Percentiles rank a stretch among this genome's conserved stretches.
Conservation (phyloP, 2,888 invertebrate species). For the Taenaris catops region DNA sequence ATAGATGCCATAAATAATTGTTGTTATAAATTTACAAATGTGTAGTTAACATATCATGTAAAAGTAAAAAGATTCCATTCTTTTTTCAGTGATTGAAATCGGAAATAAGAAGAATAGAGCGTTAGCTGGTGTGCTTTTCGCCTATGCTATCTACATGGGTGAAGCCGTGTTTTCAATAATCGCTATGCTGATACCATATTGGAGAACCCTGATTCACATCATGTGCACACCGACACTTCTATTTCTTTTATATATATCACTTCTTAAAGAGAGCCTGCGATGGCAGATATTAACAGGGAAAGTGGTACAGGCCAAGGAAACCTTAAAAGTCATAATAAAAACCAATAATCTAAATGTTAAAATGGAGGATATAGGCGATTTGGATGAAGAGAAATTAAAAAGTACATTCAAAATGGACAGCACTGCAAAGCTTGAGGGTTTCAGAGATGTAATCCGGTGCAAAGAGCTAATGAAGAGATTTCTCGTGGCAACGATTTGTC, state of each 20-base stretch:
- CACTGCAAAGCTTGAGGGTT: conserved; percentile 41
- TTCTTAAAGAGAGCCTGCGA: conserved; percentile 53
- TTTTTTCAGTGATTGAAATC: conserved; percentile 53
- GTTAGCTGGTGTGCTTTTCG: conserved; percentile 51
- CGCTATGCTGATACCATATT: conserved; percentile 53
- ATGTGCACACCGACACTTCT: conserved; percentile 53
- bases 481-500: conserved; percentile 37
- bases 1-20: too few species aligned
- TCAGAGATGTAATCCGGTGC: conserved; percentile 41
- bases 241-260: conserved; percentile 40
- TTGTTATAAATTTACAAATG: too few species aligned
- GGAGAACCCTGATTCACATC: conserved; percentile 51
- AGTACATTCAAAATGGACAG: conserved; percentile 44
- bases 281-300: conserved; percentile 58
- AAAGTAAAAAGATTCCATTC: too few species aligned
- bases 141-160: conserved; percentile 53
- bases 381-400: conserved; percentile 40
- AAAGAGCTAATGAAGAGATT: conserved; percentile 46
- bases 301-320: conserved; percentile 43
- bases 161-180: conserved; percentile 51
- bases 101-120: conserved; percentile 44
- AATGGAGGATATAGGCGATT: conserved; percentile 36
- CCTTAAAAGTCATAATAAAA: conserved; percentile 39
- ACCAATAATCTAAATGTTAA: conserved; percentile 47
- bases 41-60: too few species aligned